These are phyloP conservation scores for Choloepus hoffmanni DNA, from an alignment of 2,113 vertebrate species.

Conservation along the genomic window DNA sequence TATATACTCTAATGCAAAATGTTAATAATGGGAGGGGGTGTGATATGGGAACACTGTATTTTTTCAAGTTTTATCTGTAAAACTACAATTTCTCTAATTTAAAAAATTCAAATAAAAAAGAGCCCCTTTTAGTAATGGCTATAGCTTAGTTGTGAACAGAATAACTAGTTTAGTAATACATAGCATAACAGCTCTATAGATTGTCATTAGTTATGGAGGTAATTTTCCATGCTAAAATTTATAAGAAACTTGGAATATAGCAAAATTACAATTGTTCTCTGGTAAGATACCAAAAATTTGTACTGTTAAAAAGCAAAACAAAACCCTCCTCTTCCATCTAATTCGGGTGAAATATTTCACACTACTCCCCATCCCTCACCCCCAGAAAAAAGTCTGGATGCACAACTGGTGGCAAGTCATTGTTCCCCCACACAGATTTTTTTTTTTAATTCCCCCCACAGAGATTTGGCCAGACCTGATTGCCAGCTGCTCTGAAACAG, in stretches of 20 bases:
- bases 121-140: not conserved
- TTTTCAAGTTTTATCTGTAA: too few relatives aligned
- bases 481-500: conserved; percentile 45
- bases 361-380: not conserved
- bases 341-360: conserved; percentile 7
- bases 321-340: not conserved
- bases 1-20: too few relatives aligned
- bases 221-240: conserved; percentile 25
- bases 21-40: too few relatives aligned
- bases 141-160: not conserved
- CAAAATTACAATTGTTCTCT: not conserved
- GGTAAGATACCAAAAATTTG: not conserved
- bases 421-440: not conserved
- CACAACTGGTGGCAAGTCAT: not conserved
- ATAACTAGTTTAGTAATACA: not conserved
- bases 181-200: not conserved
- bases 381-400: not conserved
- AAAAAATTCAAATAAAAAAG: too few relatives aligned
- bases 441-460: too few relatives aligned
- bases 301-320: not conserved
- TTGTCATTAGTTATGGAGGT: not conserved
- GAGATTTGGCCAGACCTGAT: not conserved
- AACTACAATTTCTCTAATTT: too few relatives aligned
- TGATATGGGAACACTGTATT: too few relatives aligned
- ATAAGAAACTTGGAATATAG: not conserved